phyloP scores from a whole-genome alignment of 2,888 invertebrate species.

The Autographa gamma region DNA sequence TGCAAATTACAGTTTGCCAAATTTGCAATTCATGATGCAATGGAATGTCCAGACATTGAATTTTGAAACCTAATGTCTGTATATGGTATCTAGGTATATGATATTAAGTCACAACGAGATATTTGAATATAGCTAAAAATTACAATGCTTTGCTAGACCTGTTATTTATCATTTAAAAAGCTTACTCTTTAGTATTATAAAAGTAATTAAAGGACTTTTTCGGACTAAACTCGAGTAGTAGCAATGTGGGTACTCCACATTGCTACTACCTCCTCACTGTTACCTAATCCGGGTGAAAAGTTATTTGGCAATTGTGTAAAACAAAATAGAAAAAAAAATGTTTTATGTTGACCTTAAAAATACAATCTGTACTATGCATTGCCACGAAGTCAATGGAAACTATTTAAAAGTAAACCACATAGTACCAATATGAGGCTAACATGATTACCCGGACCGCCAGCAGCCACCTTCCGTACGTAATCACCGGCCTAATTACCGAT shows the following conservation, averaged over 20 bases:
- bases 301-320: too few relatives aligned
- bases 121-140: background rate
- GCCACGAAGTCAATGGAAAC: background rate
- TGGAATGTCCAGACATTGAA: constrained; percentile 9
- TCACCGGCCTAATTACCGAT: constrained; percentile 42
- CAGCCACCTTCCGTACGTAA: constrained; percentile 31
- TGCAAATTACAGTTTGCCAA: background rate
- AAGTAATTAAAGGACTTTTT: too few relatives aligned
- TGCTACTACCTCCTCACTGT: too few relatives aligned
- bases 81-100: background rate
- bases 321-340: too few relatives aligned
- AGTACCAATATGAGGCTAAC: constrained; percentile 23
- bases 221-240: too few relatives aligned
- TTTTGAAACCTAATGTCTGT: background rate
- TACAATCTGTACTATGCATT: too few relatives aligned
- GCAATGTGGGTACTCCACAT: too few relatives aligned
- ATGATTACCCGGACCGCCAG: constrained; percentile 15
- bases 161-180: too few relatives aligned
- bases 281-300: too few relatives aligned
- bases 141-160: too few relatives aligned
- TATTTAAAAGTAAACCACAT: constrained; percentile 16
- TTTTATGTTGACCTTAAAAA: too few relatives aligned
- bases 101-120: background rate
- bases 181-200: too few relatives aligned
- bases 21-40: constrained; percentile 7